Evolutionary conservation across 1,140 invertebrate genomes (phyloP), one percentile per base, ranked within the genome.

Genomic region (Drosophila yakuba): DNA sequence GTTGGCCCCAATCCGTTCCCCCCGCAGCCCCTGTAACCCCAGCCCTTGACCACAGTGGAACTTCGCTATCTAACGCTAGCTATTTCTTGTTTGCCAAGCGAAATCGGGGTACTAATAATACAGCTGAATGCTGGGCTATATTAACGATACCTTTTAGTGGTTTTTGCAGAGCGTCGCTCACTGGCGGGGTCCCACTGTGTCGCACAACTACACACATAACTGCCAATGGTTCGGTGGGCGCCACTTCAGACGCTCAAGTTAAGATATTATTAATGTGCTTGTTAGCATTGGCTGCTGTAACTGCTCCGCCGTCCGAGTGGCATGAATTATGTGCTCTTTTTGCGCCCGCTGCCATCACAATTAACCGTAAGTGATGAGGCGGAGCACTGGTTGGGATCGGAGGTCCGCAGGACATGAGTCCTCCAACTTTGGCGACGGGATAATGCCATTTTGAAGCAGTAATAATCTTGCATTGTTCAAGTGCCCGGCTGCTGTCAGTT

Each of bases 221-320:
- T 69, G 50, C 43, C 56, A 57, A 44, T 58, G 62, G 52, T 68
- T 68, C 74, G 51, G 63, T 62, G 78, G 64, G 50, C 57, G 74
- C 52, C 83, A 68, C 62, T 82, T 64, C 74, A 68, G 36, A 59
- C 59, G 83, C 66, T 75, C 78, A 57, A 64, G 51, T 73, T 75
- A 75, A 82, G 83, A 83, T 86, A 86, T 88, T 86, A 86, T 86
- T 82, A 88, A 86, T 86, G 83, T 64, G 75, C 82, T 86, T 88
- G 82, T 86, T 88, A 88, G 83, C 66, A 71, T 48, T 71, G 63
- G 38, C 50, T 38, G 63, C 52, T 52, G 57, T 50, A 35, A 35
- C 44, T 67, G 58, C 48, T 47, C 39, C 58, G 58, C 55, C 51
- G 68, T 74, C 71, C 59, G 43, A 47, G 50, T 28, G 78, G 23